Conservation (phyloP, 2,888 invertebrate genomes). For the Cotesia congregata region DNA sequence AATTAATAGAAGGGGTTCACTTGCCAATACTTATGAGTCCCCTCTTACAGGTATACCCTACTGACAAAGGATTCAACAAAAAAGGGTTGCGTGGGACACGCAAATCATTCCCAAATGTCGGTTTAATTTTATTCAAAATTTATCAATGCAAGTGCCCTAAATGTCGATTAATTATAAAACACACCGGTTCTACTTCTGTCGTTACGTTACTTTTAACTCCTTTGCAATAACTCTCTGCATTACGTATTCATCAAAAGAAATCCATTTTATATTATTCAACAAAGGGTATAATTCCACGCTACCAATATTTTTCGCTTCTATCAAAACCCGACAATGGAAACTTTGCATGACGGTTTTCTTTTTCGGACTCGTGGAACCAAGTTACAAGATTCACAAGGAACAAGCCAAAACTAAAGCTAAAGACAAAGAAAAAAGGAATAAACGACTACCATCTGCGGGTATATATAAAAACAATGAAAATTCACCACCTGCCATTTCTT, state of each 20-base stretch:
- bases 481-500: not conserved
- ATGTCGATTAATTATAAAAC: not conserved
- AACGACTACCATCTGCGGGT: not conserved
- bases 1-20: slow-evolving; percentile 36
- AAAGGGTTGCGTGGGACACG: slow-evolving; percentile 44
- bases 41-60: not conserved
- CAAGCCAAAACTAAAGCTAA: not conserved
- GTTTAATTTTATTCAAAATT: slow-evolving; percentile 17
- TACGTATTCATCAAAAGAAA: not conserved
- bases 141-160: slow-evolving; percentile 4
- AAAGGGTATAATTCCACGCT: not conserved
- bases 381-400: too few species aligned
- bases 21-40: slow-evolving; percentile 3
- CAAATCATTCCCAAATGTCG: slow-evolving; percentile 6
- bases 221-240: not conserved
- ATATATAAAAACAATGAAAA: not conserved
- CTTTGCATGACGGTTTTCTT: not conserved
- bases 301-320: not conserved
- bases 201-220: not conserved
- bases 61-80: slow-evolving; percentile 16
- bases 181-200: not conserved
- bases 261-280: not conserved
- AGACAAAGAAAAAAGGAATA: not conserved
- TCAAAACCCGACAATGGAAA: not conserved
- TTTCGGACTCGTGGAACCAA: too few species aligned